phyloP scores from a whole-genome alignment of 2,888 invertebrate species.

The Drosophila phalerata region DNA sequence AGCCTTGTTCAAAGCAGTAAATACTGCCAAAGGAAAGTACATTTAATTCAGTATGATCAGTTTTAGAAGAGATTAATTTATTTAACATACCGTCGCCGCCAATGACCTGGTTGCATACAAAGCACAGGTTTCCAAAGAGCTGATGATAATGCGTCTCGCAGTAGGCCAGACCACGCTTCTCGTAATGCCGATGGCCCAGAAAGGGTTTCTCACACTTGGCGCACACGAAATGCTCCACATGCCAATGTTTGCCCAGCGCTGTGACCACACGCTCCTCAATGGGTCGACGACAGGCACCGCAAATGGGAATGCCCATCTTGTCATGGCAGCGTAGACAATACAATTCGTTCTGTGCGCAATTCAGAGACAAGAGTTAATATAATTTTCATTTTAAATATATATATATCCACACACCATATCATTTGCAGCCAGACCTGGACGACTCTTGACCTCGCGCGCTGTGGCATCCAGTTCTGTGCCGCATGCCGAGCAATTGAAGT shows the following conservation, averaged over 20 bases:
- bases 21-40: constrained; percentile 88
- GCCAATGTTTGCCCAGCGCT: constrained; percentile 99
- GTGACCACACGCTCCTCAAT: constrained; percentile 99
- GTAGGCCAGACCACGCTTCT: constrained; percentile 99
- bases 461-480: constrained; percentile 97
- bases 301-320: constrained; percentile 99
- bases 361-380: background rate
- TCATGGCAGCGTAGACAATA: constrained; percentile 99
- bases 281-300: constrained; percentile 99
- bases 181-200: constrained; percentile 99
- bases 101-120: constrained; percentile 99
- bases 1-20: constrained; percentile 98
- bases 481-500: constrained; percentile 98
- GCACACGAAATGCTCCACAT: constrained; percentile 99
- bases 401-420: constrained; percentile 89
- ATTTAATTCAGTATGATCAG: background rate
- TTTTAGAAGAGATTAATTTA: background rate
- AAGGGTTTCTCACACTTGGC: constrained; percentile 99
- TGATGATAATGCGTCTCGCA: constrained; percentile 99
- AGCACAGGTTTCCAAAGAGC: constrained; percentile 99
- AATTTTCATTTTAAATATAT: background rate
- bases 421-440: constrained; percentile 95
- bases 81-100: constrained; percentile 94
- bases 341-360: constrained; percentile 91
- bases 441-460: constrained; percentile 97